phyloP scores from a whole-genome alignment of 2,888 invertebrate species.

The Podotricha telesiphe region DNA sequence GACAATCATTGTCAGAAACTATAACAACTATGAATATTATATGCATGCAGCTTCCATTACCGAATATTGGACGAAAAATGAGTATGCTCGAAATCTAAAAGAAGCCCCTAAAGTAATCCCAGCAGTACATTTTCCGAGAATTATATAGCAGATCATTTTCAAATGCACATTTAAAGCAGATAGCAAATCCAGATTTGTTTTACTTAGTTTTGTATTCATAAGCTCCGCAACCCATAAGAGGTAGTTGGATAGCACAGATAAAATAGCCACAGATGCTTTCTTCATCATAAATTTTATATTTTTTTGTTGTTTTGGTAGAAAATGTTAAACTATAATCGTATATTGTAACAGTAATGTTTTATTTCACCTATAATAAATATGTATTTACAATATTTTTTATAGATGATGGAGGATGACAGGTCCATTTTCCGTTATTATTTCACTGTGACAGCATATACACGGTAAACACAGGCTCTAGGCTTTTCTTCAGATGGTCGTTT shows the following conservation, averaged over 20 bases:
- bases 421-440: too few species aligned
- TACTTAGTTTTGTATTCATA: constrained; percentile 46
- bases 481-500: too few species aligned
- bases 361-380: too few species aligned
- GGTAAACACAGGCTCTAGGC: too few species aligned
- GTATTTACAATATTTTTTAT: too few species aligned
- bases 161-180: constrained; percentile 31
- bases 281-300: background rate
- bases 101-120: background rate
- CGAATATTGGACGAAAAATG: background rate
- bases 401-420: too few species aligned
- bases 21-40: background rate
- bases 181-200: constrained; percentile 31
- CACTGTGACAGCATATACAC: too few species aligned
- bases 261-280: constrained; percentile 21
- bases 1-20: background rate
- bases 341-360: too few species aligned
- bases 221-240: constrained; percentile 37
- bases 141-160: constrained; percentile 21
- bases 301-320: too few species aligned
- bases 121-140: constrained; percentile 5
- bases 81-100: constrained; percentile 3
- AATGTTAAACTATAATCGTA: too few species aligned
- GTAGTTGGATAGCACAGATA: constrained; percentile 40
- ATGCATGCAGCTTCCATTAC: background rate